Base-by-base conservation (phyloP, 2,113 vertebrate genomes). In the Eublepharis macularius region DNA sequence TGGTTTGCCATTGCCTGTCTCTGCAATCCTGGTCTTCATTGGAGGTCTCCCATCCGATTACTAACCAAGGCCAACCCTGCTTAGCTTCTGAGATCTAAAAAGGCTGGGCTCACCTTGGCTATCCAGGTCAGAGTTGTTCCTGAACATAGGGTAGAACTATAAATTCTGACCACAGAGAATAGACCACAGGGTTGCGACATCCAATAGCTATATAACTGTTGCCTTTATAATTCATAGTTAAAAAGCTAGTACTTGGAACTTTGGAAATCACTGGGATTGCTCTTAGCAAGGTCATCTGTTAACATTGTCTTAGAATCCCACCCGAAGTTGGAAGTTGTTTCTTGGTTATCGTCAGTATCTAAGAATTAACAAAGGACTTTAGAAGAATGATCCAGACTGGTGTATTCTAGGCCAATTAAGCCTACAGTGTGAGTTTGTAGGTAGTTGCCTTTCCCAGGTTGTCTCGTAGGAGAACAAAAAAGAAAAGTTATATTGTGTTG, bases 401-500 rank as follows among this genome's bases (percentile, higher is more conserved):
- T 72, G 43, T 54, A 39, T 36, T 70, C 6, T 87, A 83, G 77
- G 51, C 11, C 51, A 89, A 89, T 68, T 51, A 76, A 73, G 14
- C 17, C 4, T 2, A 65, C 85, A 68, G 78, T 19, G 54, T 87
- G 91, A 82, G 78, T 17, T 88, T 93, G 86, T 0, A 43, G 26
- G 43, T 13, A 75, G 60, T 21, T 60, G 2, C 21, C 21, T 60
- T 60, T 77, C 36, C 39, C 68, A 24, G 32, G 47, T 3, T 29
- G n/a, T 34, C 70, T 86, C 0, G 4, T 86, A 90, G 83, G 70
- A 14, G 26, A 32, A 17, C 13, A 66, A 36, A 39, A 83, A 24
- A 36, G 24, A 5, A 3, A 0, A 0, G 3, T 0, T 16, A 32
- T 14, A 21, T 66, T 84, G 6, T 14, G 0, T 0, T 60, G 0